Percentiles rank a stretch among this genome's conserved stretches.
These are phyloP conservation scores for Ceratitis capitata DNA, from an alignment of 1,140 invertebrate species.

Conservation along the genomic window DNA sequence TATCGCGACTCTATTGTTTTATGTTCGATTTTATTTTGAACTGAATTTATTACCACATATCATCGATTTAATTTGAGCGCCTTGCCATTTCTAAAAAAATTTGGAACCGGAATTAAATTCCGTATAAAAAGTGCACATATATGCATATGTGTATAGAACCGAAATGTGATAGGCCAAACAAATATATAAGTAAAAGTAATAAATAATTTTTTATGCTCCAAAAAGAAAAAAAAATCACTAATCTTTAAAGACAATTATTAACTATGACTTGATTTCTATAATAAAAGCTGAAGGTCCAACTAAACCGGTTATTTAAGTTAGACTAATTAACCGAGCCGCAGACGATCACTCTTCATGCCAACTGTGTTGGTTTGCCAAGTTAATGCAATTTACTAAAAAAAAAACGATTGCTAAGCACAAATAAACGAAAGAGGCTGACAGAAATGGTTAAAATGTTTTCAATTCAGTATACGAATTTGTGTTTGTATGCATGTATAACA, in stretches of 20 bases:
- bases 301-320: neutral
- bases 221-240: neutral
- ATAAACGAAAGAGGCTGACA: neutral
- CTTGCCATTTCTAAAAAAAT: no score
- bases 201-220: no score
- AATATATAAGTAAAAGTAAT: neutral
- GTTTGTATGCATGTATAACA: no score
- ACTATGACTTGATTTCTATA: neutral
- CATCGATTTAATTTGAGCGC: no score
- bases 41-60: no score
- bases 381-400: no score
- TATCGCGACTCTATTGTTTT: no score
- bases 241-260: neutral
- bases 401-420: neutral
- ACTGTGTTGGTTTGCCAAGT: neutral
- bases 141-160: neutral
- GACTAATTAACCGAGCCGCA: neutral
- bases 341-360: neutral
- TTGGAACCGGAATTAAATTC: no score
- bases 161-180: neutral
- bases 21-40: no score
- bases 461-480: neutral
- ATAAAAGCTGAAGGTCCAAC: neutral
- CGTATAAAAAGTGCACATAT: no score
- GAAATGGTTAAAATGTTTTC: neutral